These are phyloP conservation scores for Plebejus anna DNA, from an alignment of 2,888 invertebrate genomes.

Conservation along the genomic window DNA sequence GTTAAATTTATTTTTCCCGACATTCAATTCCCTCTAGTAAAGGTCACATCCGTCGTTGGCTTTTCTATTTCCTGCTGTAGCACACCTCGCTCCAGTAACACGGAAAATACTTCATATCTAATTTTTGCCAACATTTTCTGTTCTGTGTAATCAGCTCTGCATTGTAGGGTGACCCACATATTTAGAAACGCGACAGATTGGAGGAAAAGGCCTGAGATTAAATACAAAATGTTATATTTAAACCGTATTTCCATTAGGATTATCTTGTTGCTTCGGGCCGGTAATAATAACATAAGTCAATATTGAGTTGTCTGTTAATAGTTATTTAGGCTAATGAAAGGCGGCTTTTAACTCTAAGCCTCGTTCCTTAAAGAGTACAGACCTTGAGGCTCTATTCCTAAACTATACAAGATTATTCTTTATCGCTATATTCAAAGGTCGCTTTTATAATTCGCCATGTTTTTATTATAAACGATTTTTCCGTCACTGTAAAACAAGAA, in stretches of 20 bases:
- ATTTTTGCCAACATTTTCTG: conserved; percentile 24
- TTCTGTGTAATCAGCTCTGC: conserved; percentile 8
- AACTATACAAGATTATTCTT: too few relatives aligned
- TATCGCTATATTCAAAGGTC: too few relatives aligned
- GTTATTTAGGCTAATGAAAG: background rate
- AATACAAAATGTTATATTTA: conserved; percentile 8
- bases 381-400: too few relatives aligned
- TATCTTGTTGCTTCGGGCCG: background rate
- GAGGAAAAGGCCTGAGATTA: background rate
- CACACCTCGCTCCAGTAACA: conserved; percentile 23
- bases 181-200: conserved; percentile 22
- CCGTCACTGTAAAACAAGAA: too few relatives aligned
- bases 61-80: conserved; percentile 44
- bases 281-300: background rate
- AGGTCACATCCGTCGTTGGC: conserved; percentile 56
- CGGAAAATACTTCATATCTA: conserved; percentile 28
- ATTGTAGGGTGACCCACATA: conserved; percentile 28
- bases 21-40: conserved; percentile 27
- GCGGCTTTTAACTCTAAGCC: background rate
- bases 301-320: background rate
- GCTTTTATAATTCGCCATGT: too few relatives aligned
- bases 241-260: background rate
- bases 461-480: too few relatives aligned
- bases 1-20: conserved; percentile 26
- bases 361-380: background rate